phyloP scores from a whole-genome alignment of 1,140 invertebrate genomes.

The Caenorhabditis remanei region DNA sequence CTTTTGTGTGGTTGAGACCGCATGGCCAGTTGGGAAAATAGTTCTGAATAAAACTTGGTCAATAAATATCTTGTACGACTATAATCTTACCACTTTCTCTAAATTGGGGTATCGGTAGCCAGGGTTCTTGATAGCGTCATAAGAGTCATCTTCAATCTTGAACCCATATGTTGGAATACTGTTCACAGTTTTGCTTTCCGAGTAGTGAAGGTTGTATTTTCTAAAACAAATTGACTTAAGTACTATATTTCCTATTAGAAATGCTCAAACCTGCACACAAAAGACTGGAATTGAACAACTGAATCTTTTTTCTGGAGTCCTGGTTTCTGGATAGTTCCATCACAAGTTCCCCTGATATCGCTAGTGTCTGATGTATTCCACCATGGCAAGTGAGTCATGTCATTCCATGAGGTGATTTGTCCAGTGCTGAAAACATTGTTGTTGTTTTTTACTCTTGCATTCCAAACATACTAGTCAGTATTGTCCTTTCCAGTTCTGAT shows the following conservation, averaged over 20 bases:
- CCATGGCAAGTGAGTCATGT: constrained; percentile 49
- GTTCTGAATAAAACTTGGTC: constrained; percentile 11
- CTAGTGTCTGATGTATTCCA: constrained; percentile 27
- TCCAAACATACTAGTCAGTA: constrained; percentile 43
- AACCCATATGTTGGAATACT: constrained; percentile 56
- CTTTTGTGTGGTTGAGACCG: constrained; percentile 19
- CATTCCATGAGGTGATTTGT: constrained; percentile 43
- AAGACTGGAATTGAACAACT: constrained; percentile 40
- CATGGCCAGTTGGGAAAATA: constrained; percentile 64
- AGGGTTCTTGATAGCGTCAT: constrained; percentile 52
- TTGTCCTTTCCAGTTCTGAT: constrained; percentile 59
- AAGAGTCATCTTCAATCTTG: constrained; percentile 59
- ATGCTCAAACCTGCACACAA: constrained; percentile 49
- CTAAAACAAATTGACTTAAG: neutral
- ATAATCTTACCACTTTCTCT: constrained; percentile 32
- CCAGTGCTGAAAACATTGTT: constrained; percentile 26
- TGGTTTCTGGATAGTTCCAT: constrained; percentile 63
- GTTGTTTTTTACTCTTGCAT: neutral
- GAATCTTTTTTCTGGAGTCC: constrained; percentile 54
- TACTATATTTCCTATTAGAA: neutral
- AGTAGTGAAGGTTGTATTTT: constrained; percentile 57
- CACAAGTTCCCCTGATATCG: constrained; percentile 33
- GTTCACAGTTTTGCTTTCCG: constrained; percentile 35
- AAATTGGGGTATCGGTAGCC: constrained; percentile 59
- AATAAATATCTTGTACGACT: no score